Evolutionary conservation across 2,797 vertebrate genomes (phyloP).

Genomic region (Manis crassicaudata): DNA sequence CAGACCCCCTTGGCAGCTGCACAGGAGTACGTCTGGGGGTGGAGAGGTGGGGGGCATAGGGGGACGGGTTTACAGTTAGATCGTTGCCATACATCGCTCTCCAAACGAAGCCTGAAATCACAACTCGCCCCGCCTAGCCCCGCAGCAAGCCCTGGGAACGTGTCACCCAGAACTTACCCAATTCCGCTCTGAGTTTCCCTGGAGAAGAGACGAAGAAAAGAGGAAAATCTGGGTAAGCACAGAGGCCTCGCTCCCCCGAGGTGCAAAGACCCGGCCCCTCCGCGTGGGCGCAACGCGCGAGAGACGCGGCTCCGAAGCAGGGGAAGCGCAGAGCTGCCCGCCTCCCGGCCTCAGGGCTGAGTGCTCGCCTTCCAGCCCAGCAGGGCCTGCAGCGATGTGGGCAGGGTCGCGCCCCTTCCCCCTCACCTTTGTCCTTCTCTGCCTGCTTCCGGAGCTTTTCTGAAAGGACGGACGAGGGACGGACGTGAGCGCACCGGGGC

Average conservation of each 20-base stretch:
- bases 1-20: neutral
- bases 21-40: neutral
- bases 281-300: rapidly evolving
- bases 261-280: neutral
- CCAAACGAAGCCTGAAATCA: neutral
- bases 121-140: neutral
- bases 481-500: neutral
- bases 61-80: neutral
- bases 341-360: rapidly evolving
- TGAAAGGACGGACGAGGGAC: neutral
- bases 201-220: slow-evolving; percentile 9
- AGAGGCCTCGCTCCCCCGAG: neutral
- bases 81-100: neutral
- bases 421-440: slow-evolving; percentile 60
- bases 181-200: slow-evolving; percentile 55
- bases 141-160: neutral
- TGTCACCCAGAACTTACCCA: slow-evolving; percentile 62
- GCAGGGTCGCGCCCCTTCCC: rapidly evolving
- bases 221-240: neutral
- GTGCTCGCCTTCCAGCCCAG: neutral
- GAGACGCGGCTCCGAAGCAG: too few species aligned
- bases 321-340: too few species aligned
- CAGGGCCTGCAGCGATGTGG: rapidly evolving
- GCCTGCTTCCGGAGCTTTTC: slow-evolving; percentile 43
- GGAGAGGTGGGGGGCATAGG: neutral